Percentiles rank a stretch among this genome's conserved stretches.
These are phyloP conservation scores for Diprion similis DNA, from an alignment of 1,140 invertebrate genomes.

Conservation along the genomic window DNA sequence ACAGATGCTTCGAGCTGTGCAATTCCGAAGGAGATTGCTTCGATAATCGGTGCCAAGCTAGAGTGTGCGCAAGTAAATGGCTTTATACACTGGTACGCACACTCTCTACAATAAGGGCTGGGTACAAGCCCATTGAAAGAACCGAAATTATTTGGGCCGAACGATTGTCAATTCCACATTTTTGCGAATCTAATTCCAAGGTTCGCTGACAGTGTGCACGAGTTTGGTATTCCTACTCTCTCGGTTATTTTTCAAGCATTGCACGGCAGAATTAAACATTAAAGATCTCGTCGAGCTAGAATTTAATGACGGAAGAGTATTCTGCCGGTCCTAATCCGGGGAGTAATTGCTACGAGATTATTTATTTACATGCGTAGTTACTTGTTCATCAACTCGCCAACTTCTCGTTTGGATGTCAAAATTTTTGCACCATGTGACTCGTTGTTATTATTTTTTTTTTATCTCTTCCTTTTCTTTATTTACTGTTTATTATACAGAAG, in stretches of 20 bases:
- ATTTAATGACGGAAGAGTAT: neutral
- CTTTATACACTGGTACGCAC: too few relatives aligned
- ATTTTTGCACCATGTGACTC: neutral
- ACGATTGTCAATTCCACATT: too few relatives aligned
- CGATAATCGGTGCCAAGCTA: neutral
- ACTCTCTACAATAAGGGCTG: too few relatives aligned
- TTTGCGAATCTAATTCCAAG: too few relatives aligned
- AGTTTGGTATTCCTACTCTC: too few relatives aligned
- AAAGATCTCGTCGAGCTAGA: neutral
- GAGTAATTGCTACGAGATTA: neutral
- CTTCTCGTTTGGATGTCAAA: neutral
- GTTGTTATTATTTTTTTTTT: neutral
- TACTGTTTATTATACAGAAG: neutral
- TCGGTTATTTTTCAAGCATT: too few relatives aligned
- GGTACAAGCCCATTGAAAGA: too few relatives aligned
- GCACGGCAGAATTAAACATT: too few relatives aligned
- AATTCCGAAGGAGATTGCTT: slow-evolving; percentile 1
- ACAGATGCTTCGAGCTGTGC: neutral
- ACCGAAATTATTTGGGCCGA: too few relatives aligned
- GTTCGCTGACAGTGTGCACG: too few relatives aligned
- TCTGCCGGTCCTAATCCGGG: neutral
- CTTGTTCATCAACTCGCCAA: neutral
- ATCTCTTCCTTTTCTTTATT: neutral
- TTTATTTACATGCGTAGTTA: neutral
- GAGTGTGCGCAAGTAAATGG: neutral